These are phyloP conservation scores for Gavia stellata DNA, from an alignment of 2,113 vertebrate species.

Conservation along the genomic window DNA sequence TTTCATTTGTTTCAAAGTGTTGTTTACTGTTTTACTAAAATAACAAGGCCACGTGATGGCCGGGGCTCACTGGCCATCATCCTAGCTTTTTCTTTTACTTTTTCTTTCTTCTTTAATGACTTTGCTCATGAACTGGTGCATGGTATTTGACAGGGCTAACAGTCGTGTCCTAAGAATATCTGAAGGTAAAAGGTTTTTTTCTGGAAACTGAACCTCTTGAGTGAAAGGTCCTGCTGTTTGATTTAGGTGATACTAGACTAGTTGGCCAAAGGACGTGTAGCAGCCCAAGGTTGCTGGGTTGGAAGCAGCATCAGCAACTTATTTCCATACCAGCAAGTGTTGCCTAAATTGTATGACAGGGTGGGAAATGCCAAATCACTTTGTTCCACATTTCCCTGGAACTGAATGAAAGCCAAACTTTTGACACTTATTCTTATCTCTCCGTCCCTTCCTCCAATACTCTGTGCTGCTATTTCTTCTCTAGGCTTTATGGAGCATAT, in stretches of 20 bases:
- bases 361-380: not conserved
- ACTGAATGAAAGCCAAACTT: not conserved
- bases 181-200: not conserved
- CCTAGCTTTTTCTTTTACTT: not conserved
- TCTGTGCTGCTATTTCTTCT: not conserved
- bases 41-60: fast-evolving
- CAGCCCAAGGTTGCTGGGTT: fast-evolving
- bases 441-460: not conserved
- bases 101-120: not conserved
- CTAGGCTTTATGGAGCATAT: fast-evolving
- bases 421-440: not conserved
- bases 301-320: not conserved
- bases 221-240: not conserved
- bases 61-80: not conserved
- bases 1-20: not conserved
- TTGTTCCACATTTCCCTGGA: not conserved
- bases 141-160: not conserved
- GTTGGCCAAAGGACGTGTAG: not conserved
- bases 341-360: not conserved
- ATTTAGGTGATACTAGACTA: not conserved
- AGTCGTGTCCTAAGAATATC: not conserved
- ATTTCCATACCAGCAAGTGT: not conserved
- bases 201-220: not conserved
- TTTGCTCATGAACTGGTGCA: not conserved
- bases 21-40: not conserved